Base-by-base conservation (phyloP, 1,140 invertebrate genomes). In the Cotesia glomerata region DNA sequence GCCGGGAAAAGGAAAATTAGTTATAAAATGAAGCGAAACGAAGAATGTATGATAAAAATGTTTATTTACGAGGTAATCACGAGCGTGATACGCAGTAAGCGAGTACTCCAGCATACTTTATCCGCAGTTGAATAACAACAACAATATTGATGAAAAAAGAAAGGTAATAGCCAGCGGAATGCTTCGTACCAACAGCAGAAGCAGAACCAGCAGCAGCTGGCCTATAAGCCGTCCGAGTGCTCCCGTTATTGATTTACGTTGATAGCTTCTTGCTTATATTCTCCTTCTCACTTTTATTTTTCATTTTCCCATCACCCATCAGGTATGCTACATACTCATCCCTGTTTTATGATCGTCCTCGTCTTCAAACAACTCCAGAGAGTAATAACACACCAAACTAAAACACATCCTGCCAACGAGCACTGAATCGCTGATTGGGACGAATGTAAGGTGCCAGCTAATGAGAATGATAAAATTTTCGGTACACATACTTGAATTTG, bases 171-270 rank as follows among this genome's bases (percentile, higher is more conserved):
- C 71, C 72, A 65, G 75, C 77, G 80, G 81, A 80, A 83, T 81
- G 81, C 74, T 52, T 26, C 26, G 26, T 26, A 73, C 69, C 67
- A 65, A 52, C 72, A 18, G 67, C 59, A 66, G 68, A 56, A 64
- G 45, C 66, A 75, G 69, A 65, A 75, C 49, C 70, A 75, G 61
- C 77, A 77, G 81, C 81, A 83, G 82, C 81, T 83, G 82, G 81
- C 73, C 80, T 76, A 80, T 83, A 79, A 79, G 75, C 61, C 76
- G 79, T 75, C 79, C 76, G 82, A 82, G 80, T 81, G 80, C 77
- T 80, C 80, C 69, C 72, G 75, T 83, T 83, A 83, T 83, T 83
- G 82, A 83, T 83, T 83, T 83, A 83, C 82, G 82, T 83, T 81
- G 82, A 83, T 83, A 83, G 82, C 76, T 81, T 82, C 80, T 77